phyloP scores from a whole-genome alignment of 2,797 vertebrate species.

The Anolis apletophallus region DNA sequence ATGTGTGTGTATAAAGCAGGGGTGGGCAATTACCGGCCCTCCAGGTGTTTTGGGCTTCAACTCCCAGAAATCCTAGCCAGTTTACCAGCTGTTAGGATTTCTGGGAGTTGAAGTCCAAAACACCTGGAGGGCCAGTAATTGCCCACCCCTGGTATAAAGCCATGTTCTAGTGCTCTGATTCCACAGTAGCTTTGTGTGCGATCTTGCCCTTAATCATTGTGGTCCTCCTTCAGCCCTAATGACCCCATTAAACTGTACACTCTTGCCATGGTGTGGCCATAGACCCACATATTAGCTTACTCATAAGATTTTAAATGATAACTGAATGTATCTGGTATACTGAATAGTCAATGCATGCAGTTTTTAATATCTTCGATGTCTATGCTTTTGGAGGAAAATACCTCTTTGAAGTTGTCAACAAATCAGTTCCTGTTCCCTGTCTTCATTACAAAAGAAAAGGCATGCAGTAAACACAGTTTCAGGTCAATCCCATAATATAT shows the following conservation, averaged over 20 bases:
- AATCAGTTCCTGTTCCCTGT: conserved; percentile 1
- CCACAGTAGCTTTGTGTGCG: conserved; percentile 14
- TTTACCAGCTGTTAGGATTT: too few relatives aligned
- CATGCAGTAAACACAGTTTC: neutral
- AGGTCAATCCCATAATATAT: neutral
- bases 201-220: neutral
- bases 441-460: neutral
- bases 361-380: conserved; percentile 16
- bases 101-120: too few relatives aligned
- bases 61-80: too few relatives aligned
- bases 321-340: neutral
- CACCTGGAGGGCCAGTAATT: too few relatives aligned
- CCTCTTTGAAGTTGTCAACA: neutral
- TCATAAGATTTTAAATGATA: conserved; percentile 25
- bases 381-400: conserved; percentile 9
- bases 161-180: conserved; percentile 3
- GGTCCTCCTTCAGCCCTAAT: conserved; percentile 21
- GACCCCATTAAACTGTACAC: conserved; percentile 4
- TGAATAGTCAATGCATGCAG: neutral
- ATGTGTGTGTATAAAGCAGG: too few relatives aligned
- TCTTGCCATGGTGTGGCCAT: conserved; percentile 23
- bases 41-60: too few relatives aligned
- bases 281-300: conserved; percentile 16
- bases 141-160: too few relatives aligned
- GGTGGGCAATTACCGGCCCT: too few relatives aligned